Evolutionary conservation across 2,113 vertebrate species (phyloP), one percentile per base, ranked within the genome.

Genomic region (Python bivittatus): DNA sequence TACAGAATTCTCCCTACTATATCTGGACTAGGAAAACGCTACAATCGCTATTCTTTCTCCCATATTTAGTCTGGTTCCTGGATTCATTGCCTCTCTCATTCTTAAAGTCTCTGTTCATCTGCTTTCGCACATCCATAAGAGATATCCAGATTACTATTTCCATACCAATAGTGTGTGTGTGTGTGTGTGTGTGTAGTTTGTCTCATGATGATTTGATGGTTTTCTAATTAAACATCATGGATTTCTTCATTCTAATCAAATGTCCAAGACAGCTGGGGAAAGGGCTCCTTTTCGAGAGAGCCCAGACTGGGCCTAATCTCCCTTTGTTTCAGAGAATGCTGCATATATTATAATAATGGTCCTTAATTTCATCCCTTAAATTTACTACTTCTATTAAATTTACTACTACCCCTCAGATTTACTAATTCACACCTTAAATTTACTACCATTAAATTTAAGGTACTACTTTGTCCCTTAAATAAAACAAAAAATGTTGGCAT

Each of bases 401-500:
- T 72, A 15, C 64, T 33, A n/a, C 64, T 68, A n/a, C 25, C 8
- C 58, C 7, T 61, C n/a, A 68, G n/a, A n/a, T n/a, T 13, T 68
- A 68, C 29, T 68, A 68, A 11, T 68, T 68, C n/a, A n/a, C n/a
- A n/a, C 29, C 64, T 68, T 68, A n/a, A n/a, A 68, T 68, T 13
- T 68, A 33, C 33, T 68, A 68, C 64, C 38, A 72, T 33, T 84
- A 60, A 85, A 91, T 56, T 68, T 91, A 79, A 44, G 93, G 56
- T 27, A 12, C 15, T 90, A 61, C 48, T 90, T 10, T 8, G 83
- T 91, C 90, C 88, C n/a, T 44, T 90, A 89, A 93, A 90, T 48
- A 23, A 42, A 29, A 7, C 33, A 22, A 58, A 29, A 56, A 68
- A 9, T 91, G 89, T 0, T 54, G 56, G 56, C 53, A 68, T 1